A percentile compares a stretch with the other conserved stretches of the same genome.
These are phyloP conservation scores for Orthonyx spaldingii DNA, from an alignment of 2,113 vertebrate species.

Conservation along the genomic window DNA sequence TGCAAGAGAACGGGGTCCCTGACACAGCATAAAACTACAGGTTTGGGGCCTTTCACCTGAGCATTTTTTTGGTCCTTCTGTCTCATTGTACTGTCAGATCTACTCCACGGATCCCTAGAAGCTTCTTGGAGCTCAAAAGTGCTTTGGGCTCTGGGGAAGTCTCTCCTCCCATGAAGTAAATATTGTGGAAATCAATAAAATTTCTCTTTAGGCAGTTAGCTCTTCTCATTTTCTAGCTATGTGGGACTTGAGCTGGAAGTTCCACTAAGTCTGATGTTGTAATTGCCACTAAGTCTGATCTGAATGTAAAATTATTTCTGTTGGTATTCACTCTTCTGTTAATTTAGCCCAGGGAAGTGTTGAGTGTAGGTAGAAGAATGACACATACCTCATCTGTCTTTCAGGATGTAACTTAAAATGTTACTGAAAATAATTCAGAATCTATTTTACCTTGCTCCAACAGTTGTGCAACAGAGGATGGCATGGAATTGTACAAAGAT, in stretches of 20 bases:
- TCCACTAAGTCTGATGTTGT: not conserved
- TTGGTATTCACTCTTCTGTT: not conserved
- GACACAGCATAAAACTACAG: not conserved
- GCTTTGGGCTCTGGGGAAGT: not conserved
- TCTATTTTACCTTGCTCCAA: not conserved
- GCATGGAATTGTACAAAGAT: not conserved
- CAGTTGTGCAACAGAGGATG: not conserved
- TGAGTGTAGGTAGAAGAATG: not conserved
- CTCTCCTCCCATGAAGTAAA: not conserved
- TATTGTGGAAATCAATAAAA: not conserved
- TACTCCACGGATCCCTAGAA: not conserved
- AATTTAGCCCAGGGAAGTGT: not conserved
- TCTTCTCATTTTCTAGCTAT: not conserved
- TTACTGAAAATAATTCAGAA: not conserved
- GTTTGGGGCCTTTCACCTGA: not conserved
- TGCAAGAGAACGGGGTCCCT: not conserved
- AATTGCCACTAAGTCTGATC: not conserved
- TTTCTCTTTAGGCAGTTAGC: not conserved
- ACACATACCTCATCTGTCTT: not conserved
- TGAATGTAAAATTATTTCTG: not conserved
- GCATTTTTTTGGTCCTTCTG: not conserved
- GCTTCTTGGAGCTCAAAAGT: not conserved
- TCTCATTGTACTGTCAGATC: not conserved
- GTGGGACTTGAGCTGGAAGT: not conserved
- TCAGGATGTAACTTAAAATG: not conserved